A percentile compares a stretch with the other conserved stretches of the same genome.
phyloP scores from a whole-genome alignment of 2,113 vertebrate species.

The Galeopterus variegatus region DNA sequence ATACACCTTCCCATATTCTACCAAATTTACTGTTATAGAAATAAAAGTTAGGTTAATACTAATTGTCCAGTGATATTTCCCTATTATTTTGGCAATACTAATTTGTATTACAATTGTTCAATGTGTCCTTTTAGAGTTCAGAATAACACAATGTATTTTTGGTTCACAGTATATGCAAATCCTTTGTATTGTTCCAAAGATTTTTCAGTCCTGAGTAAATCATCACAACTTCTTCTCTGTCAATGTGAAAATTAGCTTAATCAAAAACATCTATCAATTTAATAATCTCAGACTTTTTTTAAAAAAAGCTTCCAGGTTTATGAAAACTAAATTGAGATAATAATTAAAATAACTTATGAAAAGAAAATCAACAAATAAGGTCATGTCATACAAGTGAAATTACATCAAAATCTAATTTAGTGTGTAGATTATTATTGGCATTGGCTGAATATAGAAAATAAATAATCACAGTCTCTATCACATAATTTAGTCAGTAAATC shows the following conservation, averaged over 20 bases:
- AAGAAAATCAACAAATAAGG: slow-evolving; percentile 12
- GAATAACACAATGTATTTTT: neutral
- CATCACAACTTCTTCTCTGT: neutral
- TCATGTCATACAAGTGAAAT: slow-evolving; percentile 30
- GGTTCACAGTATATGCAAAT: neutral
- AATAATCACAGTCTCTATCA: slow-evolving; percentile 19
- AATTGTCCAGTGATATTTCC: neutral
- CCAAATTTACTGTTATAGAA: neutral
- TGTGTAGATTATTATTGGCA: neutral
- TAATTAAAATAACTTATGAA: slow-evolving; percentile 19
- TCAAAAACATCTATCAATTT: neutral
- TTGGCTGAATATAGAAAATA: slow-evolving; percentile 45
- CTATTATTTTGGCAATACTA: neutral
- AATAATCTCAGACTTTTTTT: neutral
- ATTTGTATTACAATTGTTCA: slow-evolving; percentile 19
- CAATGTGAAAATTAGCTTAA: neutral
- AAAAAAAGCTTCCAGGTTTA: neutral
- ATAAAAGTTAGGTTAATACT: neutral
- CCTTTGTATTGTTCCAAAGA: neutral
- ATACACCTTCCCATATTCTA: neutral
- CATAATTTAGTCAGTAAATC: slow-evolving; percentile 53
- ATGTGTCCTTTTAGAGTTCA: neutral
- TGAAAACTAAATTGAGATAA: neutral
- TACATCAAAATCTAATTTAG: neutral
- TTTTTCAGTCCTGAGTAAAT: neutral